phyloP scores from a whole-genome alignment of 2,113 vertebrate genomes.

The Syngnathus typhle region DNA sequence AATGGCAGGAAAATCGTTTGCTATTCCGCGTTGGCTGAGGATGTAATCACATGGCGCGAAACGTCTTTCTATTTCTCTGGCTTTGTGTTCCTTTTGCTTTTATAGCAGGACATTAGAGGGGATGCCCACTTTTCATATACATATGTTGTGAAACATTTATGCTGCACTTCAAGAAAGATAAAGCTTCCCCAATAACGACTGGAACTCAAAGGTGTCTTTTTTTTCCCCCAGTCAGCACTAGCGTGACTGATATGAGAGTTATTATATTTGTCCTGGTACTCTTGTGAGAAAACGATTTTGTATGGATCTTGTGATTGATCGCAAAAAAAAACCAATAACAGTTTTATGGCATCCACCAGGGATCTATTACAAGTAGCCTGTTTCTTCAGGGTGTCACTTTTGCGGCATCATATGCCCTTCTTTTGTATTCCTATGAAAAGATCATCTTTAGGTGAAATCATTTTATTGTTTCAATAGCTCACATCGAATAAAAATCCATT shows the following conservation, averaged over 20 bases:
- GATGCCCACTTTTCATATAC: constrained; percentile 31
- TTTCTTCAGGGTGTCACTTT: constrained; percentile 3
- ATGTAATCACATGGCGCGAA: constrained; percentile 56
- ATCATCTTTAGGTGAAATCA: neutral
- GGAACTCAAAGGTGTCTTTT: neutral
- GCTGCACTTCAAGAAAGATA: neutral
- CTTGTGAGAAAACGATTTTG: neutral
- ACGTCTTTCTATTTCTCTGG: constrained; percentile 31
- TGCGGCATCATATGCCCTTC: neutral
- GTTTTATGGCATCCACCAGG: neutral
- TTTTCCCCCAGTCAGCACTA: neutral
- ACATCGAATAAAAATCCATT: neutral
- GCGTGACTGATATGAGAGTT: neutral
- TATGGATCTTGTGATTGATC: neutral
- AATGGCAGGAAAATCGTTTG: constrained; percentile 49
- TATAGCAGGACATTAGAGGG: constrained; percentile 32
- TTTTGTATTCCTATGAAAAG: neutral
- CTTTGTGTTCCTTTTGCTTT: constrained; percentile 23
- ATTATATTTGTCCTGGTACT: neutral
- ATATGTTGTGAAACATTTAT: neutral
- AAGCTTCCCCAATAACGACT: neutral
- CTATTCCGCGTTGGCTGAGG: constrained; percentile 37
- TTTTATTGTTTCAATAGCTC: neutral
- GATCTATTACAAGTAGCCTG: constrained; percentile 17
- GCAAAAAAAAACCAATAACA: neutral